phyloP scores from a whole-genome alignment of 2,113 vertebrate genomes.

The Enhydra lutris region DNA sequence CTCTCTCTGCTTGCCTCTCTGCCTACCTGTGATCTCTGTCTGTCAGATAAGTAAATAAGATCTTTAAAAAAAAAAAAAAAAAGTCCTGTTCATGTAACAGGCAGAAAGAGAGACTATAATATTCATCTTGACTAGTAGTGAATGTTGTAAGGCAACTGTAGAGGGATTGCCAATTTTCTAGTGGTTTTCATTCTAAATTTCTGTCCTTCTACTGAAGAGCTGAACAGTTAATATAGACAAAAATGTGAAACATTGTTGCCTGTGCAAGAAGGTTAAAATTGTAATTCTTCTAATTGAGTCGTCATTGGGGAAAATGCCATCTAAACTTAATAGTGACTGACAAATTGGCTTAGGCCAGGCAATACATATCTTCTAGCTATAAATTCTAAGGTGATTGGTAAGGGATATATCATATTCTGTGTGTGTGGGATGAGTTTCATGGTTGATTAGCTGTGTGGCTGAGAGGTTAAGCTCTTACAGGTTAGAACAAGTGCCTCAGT shows the following conservation, averaged over 20 bases:
- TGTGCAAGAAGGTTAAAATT: not conserved
- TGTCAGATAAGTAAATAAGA: too few relatives aligned
- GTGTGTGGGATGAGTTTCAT: not conserved
- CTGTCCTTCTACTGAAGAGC: not conserved
- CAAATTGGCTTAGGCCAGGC: not conserved
- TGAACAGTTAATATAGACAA: not conserved
- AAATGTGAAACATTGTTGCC: slow-evolving; percentile 10
- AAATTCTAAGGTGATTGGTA: not conserved
- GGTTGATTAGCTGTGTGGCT: not conserved
- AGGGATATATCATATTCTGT: not conserved
- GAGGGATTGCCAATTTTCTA: not conserved
- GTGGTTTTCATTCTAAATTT: slow-evolving; percentile 23
- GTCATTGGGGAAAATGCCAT: not conserved
- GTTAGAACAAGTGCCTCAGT: not conserved
- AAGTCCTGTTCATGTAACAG: not conserved
- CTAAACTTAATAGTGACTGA: not conserved
- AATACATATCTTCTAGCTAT: not conserved
- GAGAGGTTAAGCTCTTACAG: not conserved
- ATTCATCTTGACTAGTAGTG: not conserved
- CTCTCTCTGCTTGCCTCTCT: too few relatives aligned
- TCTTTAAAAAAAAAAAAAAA: not conserved
- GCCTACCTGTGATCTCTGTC: too few relatives aligned
- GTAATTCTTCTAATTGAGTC: not conserved
- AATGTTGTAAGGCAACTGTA: not conserved
- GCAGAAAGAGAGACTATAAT: not conserved